A percentile compares a stretch with the other conserved stretches of the same genome.
Evolutionary conservation across 1,140 invertebrate species (phyloP).

Genomic region (Zophobas morio): DNA sequence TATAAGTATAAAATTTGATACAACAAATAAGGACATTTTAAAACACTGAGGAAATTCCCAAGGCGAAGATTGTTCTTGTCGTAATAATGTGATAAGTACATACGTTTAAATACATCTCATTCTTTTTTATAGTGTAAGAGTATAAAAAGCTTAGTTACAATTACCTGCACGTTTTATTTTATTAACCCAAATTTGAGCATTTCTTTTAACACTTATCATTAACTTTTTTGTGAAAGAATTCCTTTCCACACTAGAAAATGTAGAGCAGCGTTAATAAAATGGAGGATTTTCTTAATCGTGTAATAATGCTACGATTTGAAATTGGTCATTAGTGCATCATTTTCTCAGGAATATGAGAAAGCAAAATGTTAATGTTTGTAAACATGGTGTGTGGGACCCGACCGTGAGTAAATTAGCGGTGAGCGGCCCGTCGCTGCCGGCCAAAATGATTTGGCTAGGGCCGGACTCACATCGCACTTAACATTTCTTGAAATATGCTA

Average conservation of each 20-base stretch:
- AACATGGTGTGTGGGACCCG: slow-evolving; percentile 33
- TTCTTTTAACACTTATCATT: neutral
- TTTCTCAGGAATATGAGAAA: slow-evolving; percentile 19
- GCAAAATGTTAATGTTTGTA: slow-evolving; percentile 35
- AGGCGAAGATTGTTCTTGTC: no score
- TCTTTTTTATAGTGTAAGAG: no score
- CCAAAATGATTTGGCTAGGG: slow-evolving; percentile 31
- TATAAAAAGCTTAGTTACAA: no score
- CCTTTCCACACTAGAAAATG: neutral
- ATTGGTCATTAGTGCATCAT: slow-evolving; percentile 17
- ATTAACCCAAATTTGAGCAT: no score
- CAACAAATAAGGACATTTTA: no score
- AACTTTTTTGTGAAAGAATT: neutral
- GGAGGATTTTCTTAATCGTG: slow-evolving; percentile 8
- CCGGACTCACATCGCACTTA: slow-evolving; percentile 24
- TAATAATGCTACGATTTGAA: slow-evolving; percentile 4
- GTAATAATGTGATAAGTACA: no score
- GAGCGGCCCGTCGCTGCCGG: slow-evolving; percentile 21
- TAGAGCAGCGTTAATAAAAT: neutral
- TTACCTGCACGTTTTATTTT: no score
- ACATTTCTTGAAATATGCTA: slow-evolving; percentile 40
- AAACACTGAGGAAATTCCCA: no score
- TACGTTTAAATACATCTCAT: no score
- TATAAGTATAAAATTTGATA: no score
- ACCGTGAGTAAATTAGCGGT: slow-evolving; percentile 28